Conservation (phyloP, 2,113 vertebrate species). For the Megalops atlanticus region DNA sequence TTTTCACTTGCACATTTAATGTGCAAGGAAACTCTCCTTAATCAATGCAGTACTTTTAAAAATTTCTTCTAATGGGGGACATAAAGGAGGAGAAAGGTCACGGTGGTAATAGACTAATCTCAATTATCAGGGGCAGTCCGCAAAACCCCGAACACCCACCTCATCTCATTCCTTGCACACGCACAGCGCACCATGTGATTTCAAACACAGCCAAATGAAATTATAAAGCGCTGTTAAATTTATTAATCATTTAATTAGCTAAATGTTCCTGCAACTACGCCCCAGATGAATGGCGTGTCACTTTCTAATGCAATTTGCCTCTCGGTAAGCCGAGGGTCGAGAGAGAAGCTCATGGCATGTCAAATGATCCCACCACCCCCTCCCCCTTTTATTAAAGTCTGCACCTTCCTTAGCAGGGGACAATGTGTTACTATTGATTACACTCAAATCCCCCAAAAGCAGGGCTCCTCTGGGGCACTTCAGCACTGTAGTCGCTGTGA, state of each 20-base stretch:
- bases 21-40: slow-evolving; percentile 25
- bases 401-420: slow-evolving; percentile 47
- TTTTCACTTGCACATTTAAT: slow-evolving; percentile 33
- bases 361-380: slow-evolving; percentile 73
- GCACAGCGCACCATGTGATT: slow-evolving; percentile 78
- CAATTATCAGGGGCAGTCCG: slow-evolving; percentile 86
- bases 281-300: slow-evolving; percentile 97
- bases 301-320: slow-evolving; percentile 96
- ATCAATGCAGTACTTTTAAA: slow-evolving; percentile 41
- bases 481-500: slow-evolving; percentile 13
- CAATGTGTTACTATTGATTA: slow-evolving; percentile 51
- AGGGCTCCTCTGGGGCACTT: slow-evolving; percentile 15
- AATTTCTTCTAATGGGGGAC: slow-evolving; percentile 86
- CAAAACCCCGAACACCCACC: slow-evolving; percentile 85
- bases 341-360: slow-evolving; percentile 79
- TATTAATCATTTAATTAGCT: slow-evolving; percentile 99
- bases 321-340: slow-evolving; percentile 82
- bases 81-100: slow-evolving; percentile 89
- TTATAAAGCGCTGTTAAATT: slow-evolving; percentile 98
- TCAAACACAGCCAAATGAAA: slow-evolving; percentile 89
- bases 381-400: slow-evolving; percentile 60
- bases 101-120: slow-evolving; percentile 89
- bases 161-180: slow-evolving; percentile 82
- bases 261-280: slow-evolving; percentile 96
- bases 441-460: slow-evolving; percentile 17